Base-by-base conservation (phyloP, 2,888 invertebrate genomes). In the Apocheima hispidaria region DNA sequence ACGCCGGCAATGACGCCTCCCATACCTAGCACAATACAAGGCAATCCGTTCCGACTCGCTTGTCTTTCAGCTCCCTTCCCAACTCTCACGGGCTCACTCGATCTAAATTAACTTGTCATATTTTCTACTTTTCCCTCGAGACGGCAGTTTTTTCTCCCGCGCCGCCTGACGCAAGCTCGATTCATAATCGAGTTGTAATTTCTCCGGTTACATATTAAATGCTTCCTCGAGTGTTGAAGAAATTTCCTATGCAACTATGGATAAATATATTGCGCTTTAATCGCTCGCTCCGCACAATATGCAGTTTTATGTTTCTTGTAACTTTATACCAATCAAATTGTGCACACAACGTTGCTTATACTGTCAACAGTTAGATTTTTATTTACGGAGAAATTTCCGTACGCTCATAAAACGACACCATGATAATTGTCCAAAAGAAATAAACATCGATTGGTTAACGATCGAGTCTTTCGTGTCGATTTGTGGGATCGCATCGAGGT, bases 21-120 rank as follows among this genome's bases (percentile, higher is more conserved):
- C 78, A 79, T 74, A 71, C 68, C 64, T 71, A 71, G 72, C 72
- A 83, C 83, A 85, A 83, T 82, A 75, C 73, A 78, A 80, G 77
- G 79, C 77, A 74, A 85, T 90, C 79, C 75, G 88, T 86, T 87
- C 83, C 86, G 88, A 81, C 69, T 82, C 86, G 88, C 81, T 68
- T 81, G 81, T 86, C 82, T 85, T 81, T 87, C 82, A 80, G 83
- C 79, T 79, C 78, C 79, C 79, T 81, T 82, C 78, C 81, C 79
- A 81, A 81, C 82, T 83, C 86, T 84, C 83, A 78, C 83, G 75
- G 70, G 68, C 74, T 71, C 75, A 75, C 81, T 88, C 84, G 82
- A 84, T 88, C 86, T 85, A 86, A 87, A 90, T 89, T 85, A 86
- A 85, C 83, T 81, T 86, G 88, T 89, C 89, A 87, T 83, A 85